Percentiles rank a stretch among this genome's conserved stretches.
Evolutionary conservation across 2,797 vertebrate species (phyloP).

Genomic region (Sylvilagus floridanus): DNA sequence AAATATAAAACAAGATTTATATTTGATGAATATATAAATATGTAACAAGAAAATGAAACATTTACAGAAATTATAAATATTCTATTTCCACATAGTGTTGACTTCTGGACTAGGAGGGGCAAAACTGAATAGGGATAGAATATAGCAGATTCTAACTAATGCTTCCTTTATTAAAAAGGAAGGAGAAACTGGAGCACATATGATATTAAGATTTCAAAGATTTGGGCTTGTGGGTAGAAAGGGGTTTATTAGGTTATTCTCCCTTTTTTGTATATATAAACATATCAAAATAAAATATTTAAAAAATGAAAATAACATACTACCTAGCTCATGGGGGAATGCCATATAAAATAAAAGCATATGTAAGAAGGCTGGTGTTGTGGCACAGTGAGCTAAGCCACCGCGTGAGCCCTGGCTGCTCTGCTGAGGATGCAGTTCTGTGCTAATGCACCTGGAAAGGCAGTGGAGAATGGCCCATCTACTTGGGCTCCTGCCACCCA

Average conservation of each 20-base stretch:
- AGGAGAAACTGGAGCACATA: not conserved
- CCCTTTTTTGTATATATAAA: not conserved
- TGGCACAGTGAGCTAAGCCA: no score
- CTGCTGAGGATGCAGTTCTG: no score
- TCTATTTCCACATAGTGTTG: not conserved
- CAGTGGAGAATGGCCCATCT: no score
- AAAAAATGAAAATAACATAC: not conserved
- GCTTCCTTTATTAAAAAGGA: not conserved
- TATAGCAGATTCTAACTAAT: slow-evolving; percentile 7
- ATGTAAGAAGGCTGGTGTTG: not conserved
- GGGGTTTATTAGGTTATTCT: not conserved
- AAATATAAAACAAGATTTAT: not conserved
- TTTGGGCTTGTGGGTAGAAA: not conserved
- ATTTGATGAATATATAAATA: not conserved
- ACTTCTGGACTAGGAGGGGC: not conserved
- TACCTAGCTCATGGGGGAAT: not conserved
- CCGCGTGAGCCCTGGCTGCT: no score
- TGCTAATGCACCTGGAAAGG: no score
- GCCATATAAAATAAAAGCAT: slow-evolving; percentile 12
- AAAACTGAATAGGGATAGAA: not conserved
- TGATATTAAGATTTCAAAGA: not conserved
- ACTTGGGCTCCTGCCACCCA: no score
- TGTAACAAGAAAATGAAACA: not conserved
- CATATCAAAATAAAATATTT: not conserved
- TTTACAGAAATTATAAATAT: not conserved